phyloP scores from a whole-genome alignment of 2,797 vertebrate genomes.

The Diceros bicornis region DNA sequence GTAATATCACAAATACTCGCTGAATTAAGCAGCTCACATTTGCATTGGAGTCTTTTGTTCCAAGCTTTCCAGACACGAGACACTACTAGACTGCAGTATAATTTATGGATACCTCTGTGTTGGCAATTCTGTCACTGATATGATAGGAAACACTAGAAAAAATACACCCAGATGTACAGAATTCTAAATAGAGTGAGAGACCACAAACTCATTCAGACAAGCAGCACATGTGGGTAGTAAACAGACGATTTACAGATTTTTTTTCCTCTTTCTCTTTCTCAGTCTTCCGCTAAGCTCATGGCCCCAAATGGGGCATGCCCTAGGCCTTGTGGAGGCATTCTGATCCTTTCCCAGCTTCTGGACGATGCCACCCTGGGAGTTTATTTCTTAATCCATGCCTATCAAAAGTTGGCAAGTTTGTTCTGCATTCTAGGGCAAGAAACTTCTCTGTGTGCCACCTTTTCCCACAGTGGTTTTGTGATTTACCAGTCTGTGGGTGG shows the following conservation, averaged over 20 bases:
- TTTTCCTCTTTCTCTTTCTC: conserved; percentile 63
- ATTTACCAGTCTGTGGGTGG: neutral
- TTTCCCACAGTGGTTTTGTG: conserved; percentile 13
- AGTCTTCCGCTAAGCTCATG: neutral
- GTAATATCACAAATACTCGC: conserved; percentile 89
- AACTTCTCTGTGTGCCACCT: neutral
- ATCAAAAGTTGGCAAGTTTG: conserved; percentile 5
- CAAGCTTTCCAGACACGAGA: conserved; percentile 86
- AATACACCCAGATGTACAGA: conserved; percentile 87
- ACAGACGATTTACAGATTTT: conserved; percentile 61
- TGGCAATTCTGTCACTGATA: conserved; percentile 89
- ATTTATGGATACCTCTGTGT: conserved; percentile 90
- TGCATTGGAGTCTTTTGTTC: conserved; percentile 90
- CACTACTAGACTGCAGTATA: conserved; percentile 87
- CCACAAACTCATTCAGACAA: conserved; percentile 83
- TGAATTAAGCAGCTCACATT: conserved; percentile 87
- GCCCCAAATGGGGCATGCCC: neutral
- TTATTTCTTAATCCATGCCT: neutral
- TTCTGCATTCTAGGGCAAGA: neutral
- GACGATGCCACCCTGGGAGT: neutral
- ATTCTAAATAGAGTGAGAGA: conserved; percentile 88
- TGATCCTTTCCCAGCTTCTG: rapidly evolving
- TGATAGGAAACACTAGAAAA: conserved; percentile 83
- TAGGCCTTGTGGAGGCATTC: neutral
- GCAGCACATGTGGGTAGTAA: conserved; percentile 84